These are phyloP conservation scores for Dicentrarchus labrax DNA, from an alignment of 2,113 vertebrate species.

Conservation along the genomic window DNA sequence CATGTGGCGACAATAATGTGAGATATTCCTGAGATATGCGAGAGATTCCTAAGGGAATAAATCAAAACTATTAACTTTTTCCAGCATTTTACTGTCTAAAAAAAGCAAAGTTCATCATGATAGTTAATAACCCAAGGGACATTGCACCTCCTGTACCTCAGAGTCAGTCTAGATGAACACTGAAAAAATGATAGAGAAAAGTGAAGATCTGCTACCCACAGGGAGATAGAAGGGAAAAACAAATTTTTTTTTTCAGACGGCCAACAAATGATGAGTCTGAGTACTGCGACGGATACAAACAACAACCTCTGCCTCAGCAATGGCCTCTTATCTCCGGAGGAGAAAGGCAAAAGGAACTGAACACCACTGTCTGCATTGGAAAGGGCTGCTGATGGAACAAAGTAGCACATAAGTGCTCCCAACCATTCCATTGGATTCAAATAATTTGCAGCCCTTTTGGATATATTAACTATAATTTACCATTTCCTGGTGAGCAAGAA, in stretches of 20 bases:
- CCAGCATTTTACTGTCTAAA: conserved; percentile 6
- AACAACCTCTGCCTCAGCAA: conserved; percentile 44
- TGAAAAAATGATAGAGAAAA: conserved; percentile 13
- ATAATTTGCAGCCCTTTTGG: conserved; percentile 8
- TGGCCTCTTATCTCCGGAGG: conserved; percentile 35
- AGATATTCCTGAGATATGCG: too few relatives aligned
- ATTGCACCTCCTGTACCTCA: background rate
- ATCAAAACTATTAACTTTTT: conserved; percentile 25
- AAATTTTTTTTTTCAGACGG: conserved; percentile 4
- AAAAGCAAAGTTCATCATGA: conserved; percentile 5
- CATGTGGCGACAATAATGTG: conserved; percentile 2
- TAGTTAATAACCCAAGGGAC: conserved; percentile 16
- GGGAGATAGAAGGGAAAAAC: conserved; percentile 16
- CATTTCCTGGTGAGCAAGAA: conserved; percentile 17
- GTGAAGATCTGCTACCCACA: conserved; percentile 12
- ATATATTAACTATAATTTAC: conserved; percentile 12
- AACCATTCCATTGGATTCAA: background rate
- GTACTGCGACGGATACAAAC: conserved; percentile 44
- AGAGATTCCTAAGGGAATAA: background rate
- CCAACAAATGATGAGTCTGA: conserved; percentile 43
- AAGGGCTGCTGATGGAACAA: conserved; percentile 35
- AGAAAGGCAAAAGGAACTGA: conserved; percentile 36
- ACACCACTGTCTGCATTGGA: conserved; percentile 32
- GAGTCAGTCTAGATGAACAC: background rate
- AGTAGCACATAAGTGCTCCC: conserved; percentile 36